phyloP scores from a whole-genome alignment of 2,113 vertebrate species.

The Pandion haliaetus region DNA sequence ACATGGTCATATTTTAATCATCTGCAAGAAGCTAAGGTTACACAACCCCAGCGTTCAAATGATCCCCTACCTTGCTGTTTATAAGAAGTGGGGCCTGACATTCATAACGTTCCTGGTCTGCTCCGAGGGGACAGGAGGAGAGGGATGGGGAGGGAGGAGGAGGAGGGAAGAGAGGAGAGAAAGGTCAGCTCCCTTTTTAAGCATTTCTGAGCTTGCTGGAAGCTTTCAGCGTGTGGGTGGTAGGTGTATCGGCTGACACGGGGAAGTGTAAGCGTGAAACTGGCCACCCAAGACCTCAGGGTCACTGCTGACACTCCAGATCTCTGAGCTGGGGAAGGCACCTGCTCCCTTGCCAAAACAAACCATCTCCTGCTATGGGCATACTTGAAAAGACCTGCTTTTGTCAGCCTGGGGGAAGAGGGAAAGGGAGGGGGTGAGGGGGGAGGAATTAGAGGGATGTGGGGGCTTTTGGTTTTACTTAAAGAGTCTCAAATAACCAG shows the following conservation, averaged over 20 bases:
- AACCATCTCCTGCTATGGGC: conserved; percentile 71
- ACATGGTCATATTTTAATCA: conserved; percentile 55
- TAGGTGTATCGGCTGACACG: conserved; percentile 74
- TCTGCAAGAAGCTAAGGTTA: conserved; percentile 64
- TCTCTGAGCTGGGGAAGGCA: conserved; percentile 73
- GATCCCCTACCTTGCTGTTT: conserved; percentile 62
- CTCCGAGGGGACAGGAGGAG: conserved; percentile 21
- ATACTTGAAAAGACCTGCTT: conserved; percentile 70
- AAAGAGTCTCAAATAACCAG: conserved; percentile 76
- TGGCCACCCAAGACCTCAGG: conserved; percentile 80
- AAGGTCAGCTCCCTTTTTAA: conserved; percentile 67
- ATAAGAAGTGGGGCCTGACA: conserved; percentile 33
- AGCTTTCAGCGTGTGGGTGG: conserved; percentile 78
- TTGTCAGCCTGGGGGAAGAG: conserved; percentile 52
- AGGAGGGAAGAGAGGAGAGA: conserved; percentile 37
- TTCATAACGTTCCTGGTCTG: neutral
- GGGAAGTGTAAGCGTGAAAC: conserved; percentile 77
- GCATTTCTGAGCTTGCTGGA: conserved; percentile 70
- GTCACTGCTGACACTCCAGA: conserved; percentile 77
- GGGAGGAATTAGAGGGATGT: conserved; percentile 43
- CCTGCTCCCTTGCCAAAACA: conserved; percentile 82
- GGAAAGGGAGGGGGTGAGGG: neutral
- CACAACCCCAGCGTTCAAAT: neutral
- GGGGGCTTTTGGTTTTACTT: conserved; percentile 62
- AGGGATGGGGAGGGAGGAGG: neutral